Evolutionary conservation across 2,113 vertebrate genomes (phyloP), one percentile per base, ranked within the genome.

Genomic region (Triplophysa dalaica): DNA sequence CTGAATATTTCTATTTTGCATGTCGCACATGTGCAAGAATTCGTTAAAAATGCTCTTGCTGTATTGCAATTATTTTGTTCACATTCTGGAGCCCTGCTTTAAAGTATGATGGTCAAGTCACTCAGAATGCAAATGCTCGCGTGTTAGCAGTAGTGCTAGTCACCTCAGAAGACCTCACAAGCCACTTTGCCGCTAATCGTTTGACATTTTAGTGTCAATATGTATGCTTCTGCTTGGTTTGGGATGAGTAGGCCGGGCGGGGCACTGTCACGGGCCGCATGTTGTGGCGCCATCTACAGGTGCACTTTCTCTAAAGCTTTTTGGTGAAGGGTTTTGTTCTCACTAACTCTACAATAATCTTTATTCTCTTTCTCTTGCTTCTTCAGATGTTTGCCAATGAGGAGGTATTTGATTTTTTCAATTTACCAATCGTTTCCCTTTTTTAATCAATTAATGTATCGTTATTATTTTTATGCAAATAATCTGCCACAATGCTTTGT

Each of bases 351-450:
- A 62, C 84, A 70, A 89, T 91, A 86, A 85, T 92, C 88, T 86
- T 75, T 33, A 72, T 67, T 81, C 66, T 77, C 80, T 81, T 68
- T 77, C 67, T 81, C 88, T 89, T 90, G 91, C 91, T 92, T 92
- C 93, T 93, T 92, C 93, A 94, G 93, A 94, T 94, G 91, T 93
- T 80, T 94, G 92, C 93, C 90, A 94, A 94, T 94, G 92, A 91
- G 87, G 93, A 94, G 93, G 93, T 94, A 94, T 92, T 94, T 94
- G 89, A 90, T 87, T 82, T 80, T 76, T 41, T 65, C 81, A 76
- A 85, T 72, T 86, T 79, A 54, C 84, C 75, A 72, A 82, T 81
- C 84, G 85, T 86, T 38, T 70, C 65, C 54, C 8, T 86, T 48
- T 85, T 87, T 69, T 67, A 79, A 77, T 87, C 12, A 78, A 54